phyloP scores from a whole-genome alignment of 1,140 invertebrate genomes.

The Drosophila punjabiensis region DNA sequence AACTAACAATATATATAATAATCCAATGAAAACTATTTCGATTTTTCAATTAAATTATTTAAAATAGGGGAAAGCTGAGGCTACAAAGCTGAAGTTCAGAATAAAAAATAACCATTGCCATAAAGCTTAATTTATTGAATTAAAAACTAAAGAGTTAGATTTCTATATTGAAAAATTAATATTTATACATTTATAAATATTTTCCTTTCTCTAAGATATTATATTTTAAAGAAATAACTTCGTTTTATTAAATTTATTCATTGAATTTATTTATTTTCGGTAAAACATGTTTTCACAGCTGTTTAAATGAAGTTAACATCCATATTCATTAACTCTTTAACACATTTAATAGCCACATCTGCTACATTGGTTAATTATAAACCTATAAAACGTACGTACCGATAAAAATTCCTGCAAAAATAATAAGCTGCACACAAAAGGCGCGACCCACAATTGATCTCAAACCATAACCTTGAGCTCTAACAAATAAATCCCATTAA shows the following conservation, averaged over 20 bases:
- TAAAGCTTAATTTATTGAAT: neutral
- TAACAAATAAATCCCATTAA: slow-evolving; percentile 22
- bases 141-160: neutral
- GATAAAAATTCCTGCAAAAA: neutral
- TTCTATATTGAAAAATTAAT: neutral
- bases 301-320: neutral
- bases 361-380: neutral
- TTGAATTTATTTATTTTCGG: neutral
- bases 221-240: neutral
- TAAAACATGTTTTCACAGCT: neutral
- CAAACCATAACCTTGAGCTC: slow-evolving; percentile 46
- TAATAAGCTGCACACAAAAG: neutral
- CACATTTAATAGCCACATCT: neutral
- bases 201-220: neutral
- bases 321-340: neutral
- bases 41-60: neutral
- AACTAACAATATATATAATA: neutral
- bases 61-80: neutral
- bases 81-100: neutral
- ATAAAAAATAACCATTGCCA: neutral
- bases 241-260: neutral
- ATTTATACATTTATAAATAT: neutral
- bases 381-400: neutral
- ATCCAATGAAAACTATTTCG: neutral
- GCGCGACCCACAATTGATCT: neutral